phyloP scores from a whole-genome alignment of 1,140 invertebrate genomes.

The Brachionus sp. region DNA sequence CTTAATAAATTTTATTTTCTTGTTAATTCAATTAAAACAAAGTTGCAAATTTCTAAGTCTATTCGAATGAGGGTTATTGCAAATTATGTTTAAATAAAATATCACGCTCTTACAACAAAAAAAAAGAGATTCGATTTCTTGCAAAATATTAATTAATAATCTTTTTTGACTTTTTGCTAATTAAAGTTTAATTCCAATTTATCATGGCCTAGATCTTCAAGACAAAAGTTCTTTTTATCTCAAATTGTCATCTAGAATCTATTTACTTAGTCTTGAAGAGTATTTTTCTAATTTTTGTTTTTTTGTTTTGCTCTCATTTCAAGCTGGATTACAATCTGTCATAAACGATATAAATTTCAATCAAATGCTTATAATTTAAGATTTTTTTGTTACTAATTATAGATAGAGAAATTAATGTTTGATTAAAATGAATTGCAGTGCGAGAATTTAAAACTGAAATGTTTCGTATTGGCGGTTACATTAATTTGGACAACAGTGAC shows the following conservation, averaged over 20 bases:
- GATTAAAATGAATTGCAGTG: background rate
- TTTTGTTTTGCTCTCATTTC: background rate
- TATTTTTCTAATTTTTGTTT: background rate
- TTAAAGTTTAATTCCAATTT: conserved; percentile 30
- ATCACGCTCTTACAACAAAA: background rate
- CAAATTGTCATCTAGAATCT: conserved; percentile 32
- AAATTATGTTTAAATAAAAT: conserved; percentile 34
- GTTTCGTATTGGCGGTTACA: conserved; percentile 54
- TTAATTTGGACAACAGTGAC: conserved; percentile 52
- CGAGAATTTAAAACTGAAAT: conserved; percentile 8
- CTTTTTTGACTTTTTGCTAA: conserved; percentile 7
- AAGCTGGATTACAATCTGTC: conserved; percentile 12
- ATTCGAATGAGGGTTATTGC: background rate
- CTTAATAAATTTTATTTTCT: conserved; percentile 26
- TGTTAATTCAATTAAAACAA: conserved; percentile 36
- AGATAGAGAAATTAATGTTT: background rate
- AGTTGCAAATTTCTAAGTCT: conserved; percentile 27
- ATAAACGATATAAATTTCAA: conserved; percentile 2
- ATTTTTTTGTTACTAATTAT: background rate
- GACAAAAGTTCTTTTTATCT: conserved; percentile 8
- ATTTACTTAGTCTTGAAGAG: background rate
- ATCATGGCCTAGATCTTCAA: conserved; percentile 15
- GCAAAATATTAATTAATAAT: conserved; percentile 40
- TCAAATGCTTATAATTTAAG: background rate
- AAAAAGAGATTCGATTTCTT: conserved; percentile 19